Evolutionary conservation across 2,888 invertebrate genomes (phyloP).

Genomic region (Oxytorus armatus): DNA sequence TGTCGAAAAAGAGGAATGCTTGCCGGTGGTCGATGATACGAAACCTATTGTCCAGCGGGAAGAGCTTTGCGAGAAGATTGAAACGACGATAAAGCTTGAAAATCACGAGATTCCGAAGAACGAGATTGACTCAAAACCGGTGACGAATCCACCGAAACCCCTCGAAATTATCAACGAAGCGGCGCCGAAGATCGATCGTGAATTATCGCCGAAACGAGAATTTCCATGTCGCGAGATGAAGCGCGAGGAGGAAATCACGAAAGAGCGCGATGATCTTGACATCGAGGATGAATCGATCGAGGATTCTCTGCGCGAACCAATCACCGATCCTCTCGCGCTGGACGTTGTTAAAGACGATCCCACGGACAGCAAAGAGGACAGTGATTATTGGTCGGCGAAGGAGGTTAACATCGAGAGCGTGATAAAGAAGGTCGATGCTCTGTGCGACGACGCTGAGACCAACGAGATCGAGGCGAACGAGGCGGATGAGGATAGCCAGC

Average conservation of each 20-base stretch:
- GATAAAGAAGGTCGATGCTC: constrained; percentile 91
- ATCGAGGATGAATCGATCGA: constrained; percentile 76
- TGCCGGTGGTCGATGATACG: constrained; percentile 44
- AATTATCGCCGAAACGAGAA: constrained; percentile 73
- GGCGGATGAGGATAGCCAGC: constrained; percentile 77
- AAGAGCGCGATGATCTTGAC: constrained; percentile 75
- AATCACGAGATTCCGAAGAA: constrained; percentile 58
- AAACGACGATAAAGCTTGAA: constrained; percentile 71
- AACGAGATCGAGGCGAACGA: constrained; percentile 84
- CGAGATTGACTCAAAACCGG: constrained; percentile 19
- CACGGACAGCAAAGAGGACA: constrained; percentile 88
- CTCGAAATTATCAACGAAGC: constrained; percentile 32
- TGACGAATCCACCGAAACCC: constrained; percentile 36
- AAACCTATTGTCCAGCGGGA: constrained; percentile 57
- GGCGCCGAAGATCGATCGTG: constrained; percentile 71
- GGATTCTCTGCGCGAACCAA: constrained; percentile 76
- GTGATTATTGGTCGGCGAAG: constrained; percentile 92
- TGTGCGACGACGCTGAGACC: constrained; percentile 85
- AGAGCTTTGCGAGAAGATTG: constrained; percentile 63
- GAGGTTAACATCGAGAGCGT: constrained; percentile 93
- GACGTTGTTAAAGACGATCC: constrained; percentile 84
- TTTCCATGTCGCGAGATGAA: constrained; percentile 73
- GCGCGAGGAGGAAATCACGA: constrained; percentile 69
- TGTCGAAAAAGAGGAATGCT: constrained; percentile 57
- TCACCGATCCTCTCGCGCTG: constrained; percentile 77